Conservation (phyloP, 2,797 vertebrate species). For the Sardinella longiceps region DNA sequence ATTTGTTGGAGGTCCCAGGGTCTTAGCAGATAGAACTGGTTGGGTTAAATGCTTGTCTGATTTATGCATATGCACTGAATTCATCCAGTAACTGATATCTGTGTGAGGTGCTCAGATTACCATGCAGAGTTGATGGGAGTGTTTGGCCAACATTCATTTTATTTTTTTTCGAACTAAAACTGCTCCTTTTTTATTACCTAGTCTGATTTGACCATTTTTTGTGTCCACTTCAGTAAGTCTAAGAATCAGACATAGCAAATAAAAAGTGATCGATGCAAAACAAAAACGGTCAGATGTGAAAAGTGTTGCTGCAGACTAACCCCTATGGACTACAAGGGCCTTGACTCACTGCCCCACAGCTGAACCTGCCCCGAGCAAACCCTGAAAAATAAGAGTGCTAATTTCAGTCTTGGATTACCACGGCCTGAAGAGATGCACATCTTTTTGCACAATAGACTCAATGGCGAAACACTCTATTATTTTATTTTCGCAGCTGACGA, state of each 20-base stretch:
- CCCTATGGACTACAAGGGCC: conserved; percentile 57
- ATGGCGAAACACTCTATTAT: conserved; percentile 67
- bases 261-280: background rate
- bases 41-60: conserved; percentile 48
- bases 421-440: conserved; percentile 58
- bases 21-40: conserved; percentile 48
- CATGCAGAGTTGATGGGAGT: background rate
- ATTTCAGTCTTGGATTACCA: conserved; percentile 65
- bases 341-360: conserved; percentile 52
- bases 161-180: background rate
- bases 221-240: background rate
- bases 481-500: conserved; percentile 66
- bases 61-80: conserved; percentile 46
- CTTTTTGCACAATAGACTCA: conserved; percentile 59
- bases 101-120: conserved; percentile 31
- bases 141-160: background rate
- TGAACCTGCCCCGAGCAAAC: conserved; percentile 60
- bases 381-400: conserved; percentile 58
- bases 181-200: background rate
- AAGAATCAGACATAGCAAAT: background rate
- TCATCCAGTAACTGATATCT: conserved; percentile 35
- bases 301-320: conserved; percentile 45
- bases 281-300: conserved; percentile 47
- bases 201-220: background rate
- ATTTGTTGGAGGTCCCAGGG: conserved; percentile 40